Conservation (phyloP, 2,888 invertebrate genomes). For the Rotaria macrura region DNA sequence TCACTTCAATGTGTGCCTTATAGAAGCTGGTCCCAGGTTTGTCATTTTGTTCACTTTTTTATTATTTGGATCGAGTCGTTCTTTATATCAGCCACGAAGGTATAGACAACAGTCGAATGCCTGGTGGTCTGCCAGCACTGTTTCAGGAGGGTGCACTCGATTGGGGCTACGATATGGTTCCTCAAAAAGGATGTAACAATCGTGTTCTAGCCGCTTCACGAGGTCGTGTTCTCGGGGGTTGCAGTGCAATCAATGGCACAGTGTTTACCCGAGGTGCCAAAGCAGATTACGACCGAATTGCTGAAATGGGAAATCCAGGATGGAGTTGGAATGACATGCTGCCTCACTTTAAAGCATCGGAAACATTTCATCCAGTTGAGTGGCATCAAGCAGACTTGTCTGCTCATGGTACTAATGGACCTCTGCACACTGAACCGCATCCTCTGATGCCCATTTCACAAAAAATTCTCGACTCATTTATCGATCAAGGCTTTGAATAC, state of each 20-base stretch:
- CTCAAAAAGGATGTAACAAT: conserved; percentile 50
- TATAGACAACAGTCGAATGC: background rate
- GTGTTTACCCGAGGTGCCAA: background rate
- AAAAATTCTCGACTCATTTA: background rate
- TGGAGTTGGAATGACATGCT: background rate
- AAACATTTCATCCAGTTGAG: background rate
- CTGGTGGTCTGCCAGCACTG: background rate
- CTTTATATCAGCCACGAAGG: background rate
- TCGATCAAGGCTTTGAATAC: background rate
- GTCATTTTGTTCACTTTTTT: background rate
- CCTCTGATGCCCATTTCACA: background rate
- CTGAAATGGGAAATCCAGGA: background rate
- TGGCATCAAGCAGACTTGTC: background rate
- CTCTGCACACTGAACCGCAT: background rate
- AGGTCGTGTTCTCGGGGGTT: conserved; percentile 65
- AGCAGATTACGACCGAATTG: background rate
- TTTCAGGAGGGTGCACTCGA: conserved; percentile 38
- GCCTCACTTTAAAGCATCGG: background rate
- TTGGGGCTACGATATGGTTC: conserved; percentile 52
- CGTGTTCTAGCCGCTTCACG: conserved; percentile 53
- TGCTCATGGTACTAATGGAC: background rate
- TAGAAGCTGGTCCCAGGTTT: background rate
- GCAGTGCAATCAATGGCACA: conserved; percentile 68
- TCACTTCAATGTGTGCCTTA: background rate
- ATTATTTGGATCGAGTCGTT: background rate